Evolutionary conservation across 2,113 vertebrate species (phyloP).

Genomic region (Lagopus muta): DNA sequence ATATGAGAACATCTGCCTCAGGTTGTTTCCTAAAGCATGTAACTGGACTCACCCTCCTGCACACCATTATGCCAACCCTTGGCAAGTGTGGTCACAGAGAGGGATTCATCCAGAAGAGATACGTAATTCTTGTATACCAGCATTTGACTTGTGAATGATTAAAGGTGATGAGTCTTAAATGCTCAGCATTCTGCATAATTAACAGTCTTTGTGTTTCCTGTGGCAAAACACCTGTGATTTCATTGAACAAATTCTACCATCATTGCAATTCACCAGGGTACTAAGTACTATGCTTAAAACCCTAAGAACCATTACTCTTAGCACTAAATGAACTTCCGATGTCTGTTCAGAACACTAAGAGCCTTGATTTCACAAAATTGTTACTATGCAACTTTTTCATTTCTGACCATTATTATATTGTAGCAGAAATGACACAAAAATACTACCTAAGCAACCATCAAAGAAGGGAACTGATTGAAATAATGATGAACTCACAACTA

Average conservation of each 20-base stretch:
- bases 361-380: background rate
- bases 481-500: background rate
- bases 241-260: background rate
- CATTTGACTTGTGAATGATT: background rate
- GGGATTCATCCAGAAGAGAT: background rate
- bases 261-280: background rate
- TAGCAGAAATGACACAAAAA: background rate
- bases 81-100: background rate
- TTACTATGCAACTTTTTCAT: background rate
- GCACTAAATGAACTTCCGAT: background rate
- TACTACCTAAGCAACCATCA: background rate
- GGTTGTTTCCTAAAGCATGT: background rate
- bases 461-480: background rate
- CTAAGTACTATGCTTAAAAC: background rate
- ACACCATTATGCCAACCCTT: background rate
- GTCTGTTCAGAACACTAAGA: background rate
- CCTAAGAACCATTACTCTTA: background rate
- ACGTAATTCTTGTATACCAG: background rate
- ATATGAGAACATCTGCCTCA: background rate
- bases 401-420: background rate
- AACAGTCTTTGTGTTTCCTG: background rate
- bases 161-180: background rate
- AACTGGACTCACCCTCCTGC: background rate
- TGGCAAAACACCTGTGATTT: background rate
- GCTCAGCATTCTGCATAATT: background rate